phyloP scores from a whole-genome alignment of 2,113 vertebrate species.

The Pithys albifrons region DNA sequence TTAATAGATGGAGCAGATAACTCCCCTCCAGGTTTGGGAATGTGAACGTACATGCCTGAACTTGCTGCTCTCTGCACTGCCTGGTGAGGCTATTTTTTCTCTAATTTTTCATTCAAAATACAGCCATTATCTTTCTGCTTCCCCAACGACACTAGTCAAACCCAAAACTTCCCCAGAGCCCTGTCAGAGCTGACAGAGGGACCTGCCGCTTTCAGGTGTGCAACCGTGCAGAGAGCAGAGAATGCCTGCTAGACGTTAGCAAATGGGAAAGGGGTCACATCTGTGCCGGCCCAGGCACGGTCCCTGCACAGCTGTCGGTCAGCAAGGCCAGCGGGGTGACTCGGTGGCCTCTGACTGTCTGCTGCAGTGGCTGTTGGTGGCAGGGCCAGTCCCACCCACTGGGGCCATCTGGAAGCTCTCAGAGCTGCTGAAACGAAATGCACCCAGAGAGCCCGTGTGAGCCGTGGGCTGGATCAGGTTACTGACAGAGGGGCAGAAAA shows the following conservation, averaged over 20 bases:
- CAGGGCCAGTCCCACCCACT: neutral
- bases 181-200: neutral
- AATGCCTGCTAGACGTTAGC: fast-evolving
- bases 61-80: neutral
- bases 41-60: neutral
- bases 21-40: neutral
- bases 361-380: neutral
- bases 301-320: neutral
- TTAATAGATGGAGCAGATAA: neutral
- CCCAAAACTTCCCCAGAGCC: neutral
- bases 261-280: fast-evolving
- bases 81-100: neutral
- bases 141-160: neutral
- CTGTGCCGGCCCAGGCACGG: fast-evolving
- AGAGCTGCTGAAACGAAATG: neutral
- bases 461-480: neutral
- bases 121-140: neutral
- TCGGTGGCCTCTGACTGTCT: fast-evolving
- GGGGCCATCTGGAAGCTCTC: slow-evolving; percentile 20
- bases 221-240: neutral
- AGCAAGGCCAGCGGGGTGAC: neutral
- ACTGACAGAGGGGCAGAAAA: neutral
- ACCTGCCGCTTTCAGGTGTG: neutral
- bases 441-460: neutral
- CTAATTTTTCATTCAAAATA: neutral